Base-by-base conservation (phyloP, 2,113 vertebrate species). In the Callithrix jacchus region DNA sequence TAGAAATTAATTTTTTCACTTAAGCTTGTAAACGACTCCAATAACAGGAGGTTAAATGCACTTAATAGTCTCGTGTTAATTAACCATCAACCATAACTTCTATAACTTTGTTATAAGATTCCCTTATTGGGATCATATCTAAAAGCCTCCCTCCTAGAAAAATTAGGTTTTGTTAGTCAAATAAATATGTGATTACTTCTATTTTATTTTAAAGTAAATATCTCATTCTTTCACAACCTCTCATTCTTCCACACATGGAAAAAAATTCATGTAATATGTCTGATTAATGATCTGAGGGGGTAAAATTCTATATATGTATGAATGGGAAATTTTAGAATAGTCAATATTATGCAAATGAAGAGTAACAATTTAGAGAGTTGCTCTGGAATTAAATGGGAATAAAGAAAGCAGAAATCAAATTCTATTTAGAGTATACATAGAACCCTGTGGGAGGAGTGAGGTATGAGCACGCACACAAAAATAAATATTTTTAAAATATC, bases 21-120 rank as follows among this genome's bases (percentile, higher is more conserved):
- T 77, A 77, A 93, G 71, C n/a, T 45, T 96, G n/a, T 77, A 77
- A 93, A 81, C 68, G 45, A 76, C 37, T 96, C 89, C 58, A 70
- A 13, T 74, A 92, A 81, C 18, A 68, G 6, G 47, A 66, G 32
- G 30, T 45, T 95, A 89, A 86, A 27, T 68, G 30, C 52, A 56
- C 32, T 92, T 92, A 54, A 5, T n/a, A 40, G 83, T 45, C 47
- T 35, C 32, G 35, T 74, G 45, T 47, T 47, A 93, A 73, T 89
- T 52, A 83, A 80, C 37, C 47, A 87, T 18, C 14, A 88, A 58
- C 20, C 27, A 42, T 21, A 32, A 79, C 13, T 17, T 83, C 25
- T 52, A 11, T 47, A 54, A 92, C 17, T 89, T 49, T 64, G 58
- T 79, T 79, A 32, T 47, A 76, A 25, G 76, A 47, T 47, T 71